Evolutionary conservation across 2,113 vertebrate genomes (phyloP).

Genomic region (Eudorcas thomsonii): DNA sequence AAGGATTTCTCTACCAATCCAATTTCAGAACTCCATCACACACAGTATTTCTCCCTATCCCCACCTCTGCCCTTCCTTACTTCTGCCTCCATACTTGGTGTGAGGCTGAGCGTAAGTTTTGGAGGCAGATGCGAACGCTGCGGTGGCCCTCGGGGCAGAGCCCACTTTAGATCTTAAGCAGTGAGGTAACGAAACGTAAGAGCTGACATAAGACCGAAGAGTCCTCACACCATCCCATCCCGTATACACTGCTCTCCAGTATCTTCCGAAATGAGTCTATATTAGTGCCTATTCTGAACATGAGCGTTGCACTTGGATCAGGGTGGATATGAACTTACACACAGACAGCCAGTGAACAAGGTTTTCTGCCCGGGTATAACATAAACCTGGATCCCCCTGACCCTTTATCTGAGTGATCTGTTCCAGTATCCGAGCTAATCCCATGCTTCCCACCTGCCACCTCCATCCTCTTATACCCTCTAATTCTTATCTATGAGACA

Average conservation of each 20-base stretch:
- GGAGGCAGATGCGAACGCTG: background rate
- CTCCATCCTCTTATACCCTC: background rate
- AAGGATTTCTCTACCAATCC: background rate
- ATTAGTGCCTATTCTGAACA: background rate
- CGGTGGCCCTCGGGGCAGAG: background rate
- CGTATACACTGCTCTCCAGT: background rate
- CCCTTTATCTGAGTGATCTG: background rate
- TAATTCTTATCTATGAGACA: background rate
- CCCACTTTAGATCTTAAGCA: background rate
- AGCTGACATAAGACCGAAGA: background rate
- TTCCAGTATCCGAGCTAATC: background rate
- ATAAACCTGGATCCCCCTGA: background rate
- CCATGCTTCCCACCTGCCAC: background rate
- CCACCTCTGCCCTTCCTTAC: background rate
- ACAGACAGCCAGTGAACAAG: background rate
- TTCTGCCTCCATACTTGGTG: background rate
- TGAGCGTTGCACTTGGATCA: background rate
- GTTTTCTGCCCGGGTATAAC: background rate
- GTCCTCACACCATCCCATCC: background rate
- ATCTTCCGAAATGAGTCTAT: background rate
- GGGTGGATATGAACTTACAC: background rate
- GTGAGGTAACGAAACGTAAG: background rate
- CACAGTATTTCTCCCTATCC: background rate
- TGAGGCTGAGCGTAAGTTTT: background rate
- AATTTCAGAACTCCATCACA: background rate